phyloP scores from a whole-genome alignment of 1,140 invertebrate species.

The Mamestra configurata region DNA sequence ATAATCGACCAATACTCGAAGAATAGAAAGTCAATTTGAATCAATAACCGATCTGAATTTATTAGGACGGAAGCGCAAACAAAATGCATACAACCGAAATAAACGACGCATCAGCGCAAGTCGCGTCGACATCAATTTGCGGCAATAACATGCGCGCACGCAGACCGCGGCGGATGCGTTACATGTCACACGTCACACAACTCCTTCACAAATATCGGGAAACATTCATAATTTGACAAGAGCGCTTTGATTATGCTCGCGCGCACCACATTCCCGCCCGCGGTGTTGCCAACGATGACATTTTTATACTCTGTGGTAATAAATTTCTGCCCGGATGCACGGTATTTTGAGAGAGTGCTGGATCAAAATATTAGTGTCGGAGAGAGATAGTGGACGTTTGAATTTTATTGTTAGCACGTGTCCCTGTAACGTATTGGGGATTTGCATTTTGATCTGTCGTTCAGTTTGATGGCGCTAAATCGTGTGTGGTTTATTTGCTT shows the following conservation, averaged over 20 bases:
- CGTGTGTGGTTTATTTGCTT: slow-evolving; percentile 60
- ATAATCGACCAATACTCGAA: neutral
- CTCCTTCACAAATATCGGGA: slow-evolving; percentile 81
- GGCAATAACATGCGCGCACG: slow-evolving; percentile 55
- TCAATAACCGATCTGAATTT: slow-evolving; percentile 39
- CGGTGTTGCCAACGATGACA: slow-evolving; percentile 72
- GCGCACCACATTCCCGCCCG: slow-evolving; percentile 59
- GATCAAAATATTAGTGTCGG: slow-evolving; percentile 73
- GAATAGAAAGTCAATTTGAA: slow-evolving; percentile 20
- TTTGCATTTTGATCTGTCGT: slow-evolving; percentile 63
- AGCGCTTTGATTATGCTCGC: slow-evolving; percentile 74
- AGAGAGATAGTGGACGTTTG: slow-evolving; percentile 61
- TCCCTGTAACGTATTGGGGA: slow-evolving; percentile 58
- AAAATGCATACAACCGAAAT: slow-evolving; percentile 64
- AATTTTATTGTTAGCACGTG: slow-evolving; percentile 80
- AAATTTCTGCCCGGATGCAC: slow-evolving; percentile 75
- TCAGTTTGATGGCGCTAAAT: slow-evolving; percentile 66
- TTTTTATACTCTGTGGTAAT: slow-evolving; percentile 75
- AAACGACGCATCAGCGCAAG: slow-evolving; percentile 60
- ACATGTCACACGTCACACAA: slow-evolving; percentile 78
- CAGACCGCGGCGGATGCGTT: slow-evolving; percentile 68
- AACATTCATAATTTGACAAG: slow-evolving; percentile 81
- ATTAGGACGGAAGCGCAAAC: slow-evolving; percentile 49
- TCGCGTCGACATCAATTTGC: slow-evolving; percentile 67
- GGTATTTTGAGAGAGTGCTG: slow-evolving; percentile 67